Evolutionary conservation across 2,888 invertebrate species (phyloP).

Genomic region (Phoronis australis): DNA sequence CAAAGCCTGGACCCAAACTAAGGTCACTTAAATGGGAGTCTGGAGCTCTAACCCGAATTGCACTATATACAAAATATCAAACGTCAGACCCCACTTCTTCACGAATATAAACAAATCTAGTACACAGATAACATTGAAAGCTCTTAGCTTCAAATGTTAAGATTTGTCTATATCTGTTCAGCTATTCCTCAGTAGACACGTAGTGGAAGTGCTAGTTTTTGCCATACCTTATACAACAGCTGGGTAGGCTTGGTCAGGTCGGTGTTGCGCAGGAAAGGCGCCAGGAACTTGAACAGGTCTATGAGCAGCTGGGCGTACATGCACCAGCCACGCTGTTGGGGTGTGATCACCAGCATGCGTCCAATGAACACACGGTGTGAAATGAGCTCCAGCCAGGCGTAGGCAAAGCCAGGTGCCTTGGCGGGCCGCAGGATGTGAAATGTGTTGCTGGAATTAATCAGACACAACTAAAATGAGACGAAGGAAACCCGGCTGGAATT

Average conservation of each 20-base stretch:
- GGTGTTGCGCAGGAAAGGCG: slow-evolving; percentile 94
- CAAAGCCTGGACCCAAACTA: too few relatives aligned
- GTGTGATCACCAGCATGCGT: slow-evolving; percentile 69
- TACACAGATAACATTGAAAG: neutral
- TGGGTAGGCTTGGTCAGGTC: slow-evolving; percentile 92
- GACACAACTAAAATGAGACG: neutral
- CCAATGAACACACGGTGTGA: slow-evolving; percentile 95
- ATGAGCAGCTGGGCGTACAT: slow-evolving; percentile 94
- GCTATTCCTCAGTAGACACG: too few relatives aligned
- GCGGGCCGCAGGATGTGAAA: slow-evolving; percentile 87
- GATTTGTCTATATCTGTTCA: too few relatives aligned
- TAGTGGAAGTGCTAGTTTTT: too few relatives aligned
- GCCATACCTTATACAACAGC: slow-evolving; percentile 80
- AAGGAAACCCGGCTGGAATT: too few relatives aligned
- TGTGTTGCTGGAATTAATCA: slow-evolving; percentile 62
- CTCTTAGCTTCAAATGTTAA: too few relatives aligned
- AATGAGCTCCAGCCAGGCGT: slow-evolving; percentile 96
- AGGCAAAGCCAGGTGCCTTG: slow-evolving; percentile 93
- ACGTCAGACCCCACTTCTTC: neutral
- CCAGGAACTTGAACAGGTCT: slow-evolving; percentile 92
- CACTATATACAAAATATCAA: too few relatives aligned
- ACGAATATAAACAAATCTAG: neutral
- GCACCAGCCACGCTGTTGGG: slow-evolving; percentile 91
- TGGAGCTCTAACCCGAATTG: too few relatives aligned
- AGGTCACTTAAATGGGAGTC: too few relatives aligned